Percentiles rank a stretch among this genome's conserved stretches.
Evolutionary conservation across 2,797 vertebrate species (phyloP).

Genomic region (Limnodromus scolopaceus): DNA sequence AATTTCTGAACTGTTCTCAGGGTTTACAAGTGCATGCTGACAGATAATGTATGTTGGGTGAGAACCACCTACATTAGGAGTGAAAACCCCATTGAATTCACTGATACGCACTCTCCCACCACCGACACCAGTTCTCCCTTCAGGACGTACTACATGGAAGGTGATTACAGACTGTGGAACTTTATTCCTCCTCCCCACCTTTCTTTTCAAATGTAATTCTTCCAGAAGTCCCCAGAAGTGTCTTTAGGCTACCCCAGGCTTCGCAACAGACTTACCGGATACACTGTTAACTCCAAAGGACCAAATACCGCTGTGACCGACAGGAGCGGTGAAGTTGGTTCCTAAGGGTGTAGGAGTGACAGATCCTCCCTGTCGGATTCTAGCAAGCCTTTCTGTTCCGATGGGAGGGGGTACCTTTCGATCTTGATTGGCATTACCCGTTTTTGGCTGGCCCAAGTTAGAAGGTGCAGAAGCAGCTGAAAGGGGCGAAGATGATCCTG

Average conservation of each 20-base stretch:
- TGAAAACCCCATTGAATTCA: accelerated
- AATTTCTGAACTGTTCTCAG: not conserved
- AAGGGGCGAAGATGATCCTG: constrained; percentile 91
- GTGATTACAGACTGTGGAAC: not conserved
- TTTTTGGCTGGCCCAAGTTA: constrained; percentile 88
- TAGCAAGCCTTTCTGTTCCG: constrained; percentile 93
- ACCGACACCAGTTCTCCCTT: not conserved
- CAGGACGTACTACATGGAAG: accelerated
- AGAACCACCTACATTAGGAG: not conserved
- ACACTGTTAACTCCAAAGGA: constrained; percentile 95
- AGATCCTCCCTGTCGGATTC: constrained; percentile 95
- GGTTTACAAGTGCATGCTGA: not conserved
- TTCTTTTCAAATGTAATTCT: not conserved
- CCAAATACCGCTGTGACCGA: constrained; percentile 98
- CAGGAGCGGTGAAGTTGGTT: constrained; percentile 94
- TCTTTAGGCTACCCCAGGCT: accelerated
- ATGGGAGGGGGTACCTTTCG: constrained; percentile 97
- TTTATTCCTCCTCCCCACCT: not conserved
- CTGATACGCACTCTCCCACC: accelerated
- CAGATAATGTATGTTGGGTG: not conserved
- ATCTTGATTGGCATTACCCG: constrained; percentile 85
- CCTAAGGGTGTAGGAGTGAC: constrained; percentile 91
- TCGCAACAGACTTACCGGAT: constrained; percentile 81
- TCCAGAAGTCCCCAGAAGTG: accelerated
- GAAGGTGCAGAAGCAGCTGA: constrained; percentile 90